Evolutionary conservation across 2,113 vertebrate species (phyloP).

Genomic region (Eptesicus fuscus): DNA sequence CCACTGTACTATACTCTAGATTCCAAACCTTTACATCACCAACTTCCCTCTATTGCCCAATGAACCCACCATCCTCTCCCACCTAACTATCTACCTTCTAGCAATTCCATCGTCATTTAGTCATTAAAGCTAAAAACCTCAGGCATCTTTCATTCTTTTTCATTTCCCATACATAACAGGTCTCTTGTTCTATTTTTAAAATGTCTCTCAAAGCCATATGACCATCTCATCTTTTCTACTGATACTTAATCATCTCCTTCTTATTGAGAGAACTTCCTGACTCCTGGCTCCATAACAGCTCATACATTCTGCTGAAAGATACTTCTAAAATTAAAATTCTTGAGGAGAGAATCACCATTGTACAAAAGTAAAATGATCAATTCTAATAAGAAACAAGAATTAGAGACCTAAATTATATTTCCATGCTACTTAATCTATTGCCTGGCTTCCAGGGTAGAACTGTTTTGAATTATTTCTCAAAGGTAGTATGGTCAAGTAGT

Average conservation of each 20-base stretch:
- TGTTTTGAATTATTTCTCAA: not conserved
- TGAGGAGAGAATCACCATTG: not conserved
- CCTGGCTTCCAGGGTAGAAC: not conserved
- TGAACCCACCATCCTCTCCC: not conserved
- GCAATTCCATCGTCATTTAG: not conserved
- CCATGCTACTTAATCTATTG: not conserved
- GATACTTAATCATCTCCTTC: not conserved
- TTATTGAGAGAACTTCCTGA: not conserved
- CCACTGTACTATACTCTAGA: not conserved
- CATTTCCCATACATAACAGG: not conserved
- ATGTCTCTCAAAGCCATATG: not conserved
- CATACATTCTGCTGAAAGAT: not conserved
- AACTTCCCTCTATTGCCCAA: not conserved
- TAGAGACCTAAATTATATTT: not conserved
- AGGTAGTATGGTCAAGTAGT: not conserved
- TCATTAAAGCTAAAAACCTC: not conserved
- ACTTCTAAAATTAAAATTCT: not conserved
- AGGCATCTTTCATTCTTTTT: not conserved
- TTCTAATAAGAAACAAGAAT: not conserved
- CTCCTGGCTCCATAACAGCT: not conserved
- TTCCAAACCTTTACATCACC: not conserved
- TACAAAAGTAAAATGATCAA: not conserved
- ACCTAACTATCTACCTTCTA: not conserved
- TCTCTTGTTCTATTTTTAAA: constrained; percentile 10
- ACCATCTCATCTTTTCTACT: not conserved